Evolutionary conservation across 2,888 invertebrate species (phyloP).

Genomic region (Pherbina coryleti): DNA sequence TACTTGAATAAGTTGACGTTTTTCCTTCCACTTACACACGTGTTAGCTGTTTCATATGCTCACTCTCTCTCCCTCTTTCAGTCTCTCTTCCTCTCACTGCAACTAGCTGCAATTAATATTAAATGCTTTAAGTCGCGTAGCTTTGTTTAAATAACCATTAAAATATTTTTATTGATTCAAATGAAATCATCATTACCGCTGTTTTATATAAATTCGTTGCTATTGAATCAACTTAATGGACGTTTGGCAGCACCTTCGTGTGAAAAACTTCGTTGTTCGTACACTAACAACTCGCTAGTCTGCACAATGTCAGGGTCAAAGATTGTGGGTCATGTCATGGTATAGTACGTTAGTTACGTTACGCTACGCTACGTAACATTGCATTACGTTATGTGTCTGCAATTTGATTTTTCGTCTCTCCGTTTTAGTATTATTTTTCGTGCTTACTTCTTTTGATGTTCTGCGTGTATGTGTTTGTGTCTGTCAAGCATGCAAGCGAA

Average conservation of each 20-base stretch:
- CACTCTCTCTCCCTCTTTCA: not conserved
- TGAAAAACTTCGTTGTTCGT: not conserved
- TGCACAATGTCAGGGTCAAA: slow-evolving; percentile 31
- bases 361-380: not conserved
- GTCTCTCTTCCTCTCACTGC: not conserved
- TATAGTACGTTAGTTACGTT: not conserved
- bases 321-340: slow-evolving; percentile 29
- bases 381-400: not conserved
- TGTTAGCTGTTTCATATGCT: not conserved
- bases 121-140: not conserved
- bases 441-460: not conserved
- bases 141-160: not conserved
- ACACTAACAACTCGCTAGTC: not conserved
- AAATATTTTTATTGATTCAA: not conserved
- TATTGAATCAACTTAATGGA: not conserved
- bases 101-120: not conserved
- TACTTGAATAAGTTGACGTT: not conserved
- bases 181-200: too few relatives aligned
- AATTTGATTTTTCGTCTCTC: not conserved
- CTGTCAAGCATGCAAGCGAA: not conserved
- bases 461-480: not conserved
- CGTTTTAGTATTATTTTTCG: not conserved
- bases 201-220: too few relatives aligned
- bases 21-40: not conserved
- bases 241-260: not conserved